Percentiles rank a stretch among this genome's conserved stretches.
These are phyloP conservation scores for Chalcosyrphus nemorum DNA, from an alignment of 2,888 invertebrate genomes.

Conservation along the genomic window DNA sequence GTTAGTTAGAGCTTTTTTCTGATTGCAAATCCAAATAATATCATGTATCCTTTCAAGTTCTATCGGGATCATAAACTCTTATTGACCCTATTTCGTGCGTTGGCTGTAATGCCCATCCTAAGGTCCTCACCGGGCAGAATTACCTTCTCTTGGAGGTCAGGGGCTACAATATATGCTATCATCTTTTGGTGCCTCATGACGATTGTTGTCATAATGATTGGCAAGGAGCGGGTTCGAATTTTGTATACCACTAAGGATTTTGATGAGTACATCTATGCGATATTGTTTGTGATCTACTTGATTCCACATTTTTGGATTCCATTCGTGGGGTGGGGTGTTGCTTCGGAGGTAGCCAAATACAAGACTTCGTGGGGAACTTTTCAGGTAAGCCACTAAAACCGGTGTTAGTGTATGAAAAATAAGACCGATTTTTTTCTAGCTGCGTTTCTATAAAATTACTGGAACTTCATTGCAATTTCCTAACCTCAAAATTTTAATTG, in stretches of 20 bases:
- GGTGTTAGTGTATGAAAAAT: no score
- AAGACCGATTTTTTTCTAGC: constrained; percentile 78
- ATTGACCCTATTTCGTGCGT: constrained; percentile 84
- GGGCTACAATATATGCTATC: constrained; percentile 86
- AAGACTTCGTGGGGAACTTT: constrained; percentile 87
- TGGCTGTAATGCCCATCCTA: constrained; percentile 87
- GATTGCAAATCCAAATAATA: not conserved
- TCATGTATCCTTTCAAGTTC: constrained; percentile 80
- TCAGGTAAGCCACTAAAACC: constrained; percentile 82
- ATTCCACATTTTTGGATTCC: constrained; percentile 87
- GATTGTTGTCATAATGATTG: constrained; percentile 84
- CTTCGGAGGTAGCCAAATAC: constrained; percentile 86
- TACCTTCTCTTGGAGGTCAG: constrained; percentile 86
- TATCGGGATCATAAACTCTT: constrained; percentile 87
- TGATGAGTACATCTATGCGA: constrained; percentile 88
- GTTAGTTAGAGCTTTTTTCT: constrained; percentile 38
- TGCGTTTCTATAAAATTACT: constrained; percentile 84
- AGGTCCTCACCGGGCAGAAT: constrained; percentile 84
- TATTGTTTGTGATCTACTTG: constrained; percentile 86
- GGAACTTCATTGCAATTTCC: constrained; percentile 86
- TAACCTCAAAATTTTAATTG: constrained; percentile 84
- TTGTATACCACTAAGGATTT: constrained; percentile 85
- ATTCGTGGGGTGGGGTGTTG: constrained; percentile 88
- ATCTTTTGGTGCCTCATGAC: constrained; percentile 85
- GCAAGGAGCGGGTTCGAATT: constrained; percentile 85